Conservation (phyloP, 1,140 invertebrate species). For the Drosophila watanabei region DNA sequence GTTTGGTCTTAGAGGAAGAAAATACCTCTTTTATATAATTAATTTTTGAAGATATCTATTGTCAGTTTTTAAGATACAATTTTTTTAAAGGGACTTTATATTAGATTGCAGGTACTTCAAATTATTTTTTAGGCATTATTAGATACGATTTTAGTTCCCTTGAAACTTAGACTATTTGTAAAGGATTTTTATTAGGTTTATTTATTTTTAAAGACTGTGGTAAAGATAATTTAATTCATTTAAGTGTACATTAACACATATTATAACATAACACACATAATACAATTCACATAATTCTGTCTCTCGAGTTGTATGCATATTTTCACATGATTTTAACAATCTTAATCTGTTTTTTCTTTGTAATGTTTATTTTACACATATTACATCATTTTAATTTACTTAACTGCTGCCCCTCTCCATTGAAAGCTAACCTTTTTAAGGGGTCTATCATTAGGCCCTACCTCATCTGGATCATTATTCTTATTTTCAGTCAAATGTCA, state of each 20-base stretch:
- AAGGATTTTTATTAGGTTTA: neutral
- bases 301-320: neutral
- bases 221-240: too few relatives aligned
- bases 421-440: conserved; percentile 2
- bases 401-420: neutral
- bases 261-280: too few relatives aligned
- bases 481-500: conserved; percentile 25
- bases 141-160: too few relatives aligned
- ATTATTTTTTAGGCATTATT: too few relatives aligned
- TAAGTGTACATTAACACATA: too few relatives aligned
- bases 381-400: conserved; percentile 5
- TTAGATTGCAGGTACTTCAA: neutral
- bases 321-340: neutral
- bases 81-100: neutral
- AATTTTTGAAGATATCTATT: neutral
- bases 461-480: conserved; percentile 21
- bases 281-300: too few relatives aligned
- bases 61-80: neutral
- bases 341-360: neutral
- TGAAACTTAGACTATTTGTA: too few relatives aligned
- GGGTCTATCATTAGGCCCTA: neutral
- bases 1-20: too few relatives aligned
- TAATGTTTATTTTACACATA: neutral
- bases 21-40: too few relatives aligned
- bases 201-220: neutral